These are phyloP conservation scores for Muscina levida DNA, from an alignment of 2,888 invertebrate species.

Conservation along the genomic window DNA sequence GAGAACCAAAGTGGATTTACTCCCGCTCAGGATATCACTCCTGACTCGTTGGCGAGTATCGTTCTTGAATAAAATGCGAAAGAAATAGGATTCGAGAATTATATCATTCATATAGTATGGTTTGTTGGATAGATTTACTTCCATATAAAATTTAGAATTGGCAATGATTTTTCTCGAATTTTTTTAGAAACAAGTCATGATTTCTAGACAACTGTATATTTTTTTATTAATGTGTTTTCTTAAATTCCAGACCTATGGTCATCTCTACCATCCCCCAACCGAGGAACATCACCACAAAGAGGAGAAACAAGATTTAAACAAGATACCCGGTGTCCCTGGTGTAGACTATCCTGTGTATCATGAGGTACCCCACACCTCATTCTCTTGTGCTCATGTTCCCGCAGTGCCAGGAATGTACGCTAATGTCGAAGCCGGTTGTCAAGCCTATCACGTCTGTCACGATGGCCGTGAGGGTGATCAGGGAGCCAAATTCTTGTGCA, in stretches of 20 bases:
- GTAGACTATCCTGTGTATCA: slow-evolving; percentile 91
- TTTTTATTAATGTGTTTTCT: not conserved
- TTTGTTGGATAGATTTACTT: no score
- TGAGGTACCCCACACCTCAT: slow-evolving; percentile 88
- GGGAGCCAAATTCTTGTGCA: slow-evolving; percentile 91
- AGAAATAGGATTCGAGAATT: no score
- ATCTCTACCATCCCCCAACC: slow-evolving; percentile 75
- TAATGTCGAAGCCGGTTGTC: slow-evolving; percentile 93
- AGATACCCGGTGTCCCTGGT: slow-evolving; percentile 89
- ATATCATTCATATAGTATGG: no score
- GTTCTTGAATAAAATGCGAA: no score
- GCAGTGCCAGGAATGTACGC: slow-evolving; percentile 93
- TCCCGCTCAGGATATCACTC: no score
- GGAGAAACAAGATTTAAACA: slow-evolving; percentile 86
- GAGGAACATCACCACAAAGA: slow-evolving; percentile 70
- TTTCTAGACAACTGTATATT: not conserved
- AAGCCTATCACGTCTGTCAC: slow-evolving; percentile 94
- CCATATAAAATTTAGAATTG: no score
- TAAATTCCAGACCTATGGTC: slow-evolving; percentile 74
- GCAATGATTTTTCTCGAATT: no score
- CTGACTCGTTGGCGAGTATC: no score
- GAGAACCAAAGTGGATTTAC: no score
- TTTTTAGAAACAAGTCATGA: not conserved
- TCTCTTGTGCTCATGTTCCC: slow-evolving; percentile 89
- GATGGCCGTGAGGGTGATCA: slow-evolving; percentile 92